A percentile compares a stretch with the other conserved stretches of the same genome.
Conservation (phyloP, 2,888 invertebrate species). For the Drosophila formosana region DNA sequence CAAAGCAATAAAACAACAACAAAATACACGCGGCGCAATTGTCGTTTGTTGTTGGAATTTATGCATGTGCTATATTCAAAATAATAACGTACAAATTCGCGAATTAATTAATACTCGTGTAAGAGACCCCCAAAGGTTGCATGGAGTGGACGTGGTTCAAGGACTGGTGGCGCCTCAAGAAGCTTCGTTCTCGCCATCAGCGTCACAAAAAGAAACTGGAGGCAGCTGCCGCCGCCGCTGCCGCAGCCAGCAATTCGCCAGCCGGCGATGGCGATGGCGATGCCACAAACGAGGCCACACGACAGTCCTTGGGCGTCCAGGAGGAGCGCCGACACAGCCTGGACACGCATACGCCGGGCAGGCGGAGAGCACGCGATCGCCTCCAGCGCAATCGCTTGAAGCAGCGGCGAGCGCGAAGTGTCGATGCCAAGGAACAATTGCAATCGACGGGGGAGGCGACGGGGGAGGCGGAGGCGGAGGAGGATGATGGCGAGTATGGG, state of each 20-base stretch:
- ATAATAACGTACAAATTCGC: not conserved
- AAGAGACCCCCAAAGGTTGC: not conserved
- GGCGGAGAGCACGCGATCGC: conserved; percentile 47
- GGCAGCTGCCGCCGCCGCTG: conserved; percentile 51
- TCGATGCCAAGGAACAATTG: conserved; percentile 10
- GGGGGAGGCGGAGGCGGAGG: conserved; percentile 10
- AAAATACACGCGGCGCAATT: conserved; percentile 14
- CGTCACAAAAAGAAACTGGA: conserved; percentile 65
- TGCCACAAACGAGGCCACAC: not conserved
- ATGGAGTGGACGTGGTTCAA: conserved; percentile 94
- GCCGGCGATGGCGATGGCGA: not conserved
- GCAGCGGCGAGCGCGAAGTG: conserved; percentile 45
- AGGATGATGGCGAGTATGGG: conserved; percentile 60
- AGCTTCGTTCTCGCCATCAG: conserved; percentile 86
- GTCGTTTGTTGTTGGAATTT: conserved; percentile 19
- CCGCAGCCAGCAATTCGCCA: not conserved
- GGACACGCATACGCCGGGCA: conserved; percentile 34
- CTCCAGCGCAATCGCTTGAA: conserved; percentile 42
- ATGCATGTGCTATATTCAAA: conserved; percentile 20
- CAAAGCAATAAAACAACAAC: not conserved
- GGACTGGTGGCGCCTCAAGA: conserved; percentile 92
- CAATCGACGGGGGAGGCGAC: not conserved
- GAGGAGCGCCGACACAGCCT: conserved; percentile 40
- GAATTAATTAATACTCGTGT: not conserved
- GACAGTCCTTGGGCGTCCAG: not conserved